phyloP scores from a whole-genome alignment of 2,797 vertebrate genomes.

The Cottoperca gobio region DNA sequence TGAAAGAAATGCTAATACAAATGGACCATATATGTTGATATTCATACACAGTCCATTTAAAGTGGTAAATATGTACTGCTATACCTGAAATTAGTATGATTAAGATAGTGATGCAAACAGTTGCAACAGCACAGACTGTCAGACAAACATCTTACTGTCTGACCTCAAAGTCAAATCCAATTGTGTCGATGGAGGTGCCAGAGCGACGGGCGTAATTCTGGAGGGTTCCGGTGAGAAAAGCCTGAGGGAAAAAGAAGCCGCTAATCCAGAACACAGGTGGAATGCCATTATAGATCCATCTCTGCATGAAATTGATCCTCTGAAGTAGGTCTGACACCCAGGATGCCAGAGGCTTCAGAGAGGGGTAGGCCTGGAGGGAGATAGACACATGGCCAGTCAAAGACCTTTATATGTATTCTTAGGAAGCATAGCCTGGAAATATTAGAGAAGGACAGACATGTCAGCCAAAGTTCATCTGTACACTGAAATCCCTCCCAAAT shows the following conservation, averaged over 20 bases:
- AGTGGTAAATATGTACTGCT: neutral
- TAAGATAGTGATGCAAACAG: neutral
- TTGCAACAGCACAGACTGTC: neutral
- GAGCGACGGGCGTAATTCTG: conserved; percentile 91
- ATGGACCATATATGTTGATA: neutral
- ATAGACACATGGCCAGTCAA: neutral
- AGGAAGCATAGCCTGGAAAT: conserved; percentile 14
- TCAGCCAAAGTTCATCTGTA: conserved; percentile 4
- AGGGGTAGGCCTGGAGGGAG: conserved; percentile 87
- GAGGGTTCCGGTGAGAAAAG: conserved; percentile 92
- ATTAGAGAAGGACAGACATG: conserved; percentile 11
- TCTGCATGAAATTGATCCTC: conserved; percentile 86
- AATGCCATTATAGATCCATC: conserved; percentile 88
- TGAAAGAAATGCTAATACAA: conserved; percentile 3
- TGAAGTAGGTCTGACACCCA: conserved; percentile 91
- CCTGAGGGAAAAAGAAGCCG: conserved; percentile 94
- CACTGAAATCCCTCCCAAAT: conserved; percentile 9
- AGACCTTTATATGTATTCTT: neutral
- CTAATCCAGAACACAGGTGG: conserved; percentile 94
- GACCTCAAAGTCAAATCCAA: conserved; percentile 91
- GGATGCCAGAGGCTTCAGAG: conserved; percentile 91
- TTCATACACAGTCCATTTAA: neutral
- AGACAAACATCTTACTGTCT: conserved; percentile 37
- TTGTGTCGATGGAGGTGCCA: conserved; percentile 88
- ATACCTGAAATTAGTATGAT: neutral